A percentile compares a stretch with the other conserved stretches of the same genome.
These are phyloP conservation scores for Galago senegalensis DNA, from an alignment of 2,797 vertebrate species.

Conservation along the genomic window DNA sequence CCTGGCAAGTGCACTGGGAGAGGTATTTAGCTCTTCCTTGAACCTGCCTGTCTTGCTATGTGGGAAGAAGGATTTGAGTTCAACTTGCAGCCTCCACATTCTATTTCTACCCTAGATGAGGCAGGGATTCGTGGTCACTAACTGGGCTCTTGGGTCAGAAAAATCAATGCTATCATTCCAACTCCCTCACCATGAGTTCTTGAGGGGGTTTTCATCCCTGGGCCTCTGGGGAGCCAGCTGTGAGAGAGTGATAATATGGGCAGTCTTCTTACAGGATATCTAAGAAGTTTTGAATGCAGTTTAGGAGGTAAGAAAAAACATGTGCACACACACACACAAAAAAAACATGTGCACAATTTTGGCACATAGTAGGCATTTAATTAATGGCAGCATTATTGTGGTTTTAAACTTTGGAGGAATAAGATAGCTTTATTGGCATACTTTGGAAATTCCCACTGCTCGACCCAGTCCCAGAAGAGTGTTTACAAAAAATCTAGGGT, in stretches of 20 bases:
- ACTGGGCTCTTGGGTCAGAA: too few relatives aligned
- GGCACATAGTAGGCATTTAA: not conserved
- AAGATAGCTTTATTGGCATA: not conserved
- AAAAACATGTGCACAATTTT: too few relatives aligned
- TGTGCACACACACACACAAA: too few relatives aligned
- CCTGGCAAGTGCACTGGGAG: rapidly evolving
- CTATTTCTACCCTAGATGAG: rapidly evolving
- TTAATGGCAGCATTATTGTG: not conserved
- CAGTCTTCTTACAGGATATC: rapidly evolving
- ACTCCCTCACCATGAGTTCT: rapidly evolving
- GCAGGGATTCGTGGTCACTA: not conserved
- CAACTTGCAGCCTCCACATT: rapidly evolving
- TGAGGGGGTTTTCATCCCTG: not conserved
- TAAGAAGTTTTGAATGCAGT: not conserved
- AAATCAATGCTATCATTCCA: not conserved
- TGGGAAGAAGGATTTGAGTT: not conserved
- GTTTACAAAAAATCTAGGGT: not conserved
- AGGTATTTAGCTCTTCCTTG: not conserved
- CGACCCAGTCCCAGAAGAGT: not conserved
- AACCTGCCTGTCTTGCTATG: not conserved
- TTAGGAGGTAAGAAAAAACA: not conserved
- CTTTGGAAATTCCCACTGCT: not conserved
- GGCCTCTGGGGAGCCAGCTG: rapidly evolving
- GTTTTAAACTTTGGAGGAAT: not conserved
- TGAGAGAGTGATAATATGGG: rapidly evolving